Conservation (phyloP, 2,888 invertebrate genomes). For the Caenorhabditis angaria region DNA sequence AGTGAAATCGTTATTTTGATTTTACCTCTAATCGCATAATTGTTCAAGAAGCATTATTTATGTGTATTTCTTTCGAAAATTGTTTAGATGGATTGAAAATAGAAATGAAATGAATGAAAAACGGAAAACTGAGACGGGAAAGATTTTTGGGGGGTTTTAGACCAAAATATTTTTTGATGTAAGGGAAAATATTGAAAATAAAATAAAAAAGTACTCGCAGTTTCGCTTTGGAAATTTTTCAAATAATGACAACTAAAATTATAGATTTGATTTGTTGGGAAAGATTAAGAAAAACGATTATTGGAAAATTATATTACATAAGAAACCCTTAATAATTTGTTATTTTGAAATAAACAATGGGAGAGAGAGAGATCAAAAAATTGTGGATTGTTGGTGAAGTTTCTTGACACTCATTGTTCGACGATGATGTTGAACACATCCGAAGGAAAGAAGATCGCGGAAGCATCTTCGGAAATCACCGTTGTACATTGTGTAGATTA, state of each 20-base stretch:
- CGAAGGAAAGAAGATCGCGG: slow-evolving; percentile 71
- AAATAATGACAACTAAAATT: no score
- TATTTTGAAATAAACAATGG: no score
- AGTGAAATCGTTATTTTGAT: not conserved
- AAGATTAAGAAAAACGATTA: no score
- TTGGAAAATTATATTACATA: no score
- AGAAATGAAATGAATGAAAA: not conserved
- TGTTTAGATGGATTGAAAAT: not conserved
- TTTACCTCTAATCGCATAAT: not conserved
- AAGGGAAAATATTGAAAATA: no score
- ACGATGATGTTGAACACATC: slow-evolving; percentile 70
- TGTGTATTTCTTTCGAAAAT: not conserved
- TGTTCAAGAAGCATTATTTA: not conserved
- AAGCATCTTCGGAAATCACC: slow-evolving; percentile 72
- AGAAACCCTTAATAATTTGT: no score
- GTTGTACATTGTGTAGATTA: slow-evolving; percentile 72
- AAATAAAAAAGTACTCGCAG: no score
- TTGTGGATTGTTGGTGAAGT: slow-evolving; percentile 69
- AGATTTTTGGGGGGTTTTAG: not conserved
- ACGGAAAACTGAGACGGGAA: not conserved
- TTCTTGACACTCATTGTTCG: slow-evolving; percentile 71
- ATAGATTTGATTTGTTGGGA: not conserved
- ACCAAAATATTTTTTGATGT: no score
- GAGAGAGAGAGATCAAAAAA: slow-evolving; percentile 51
- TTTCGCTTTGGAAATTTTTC: no score